Percentiles rank a stretch among this genome's conserved stretches.
These are phyloP conservation scores for Clunio marinus DNA, from an alignment of 2,888 invertebrate genomes.

Conservation along the genomic window DNA sequence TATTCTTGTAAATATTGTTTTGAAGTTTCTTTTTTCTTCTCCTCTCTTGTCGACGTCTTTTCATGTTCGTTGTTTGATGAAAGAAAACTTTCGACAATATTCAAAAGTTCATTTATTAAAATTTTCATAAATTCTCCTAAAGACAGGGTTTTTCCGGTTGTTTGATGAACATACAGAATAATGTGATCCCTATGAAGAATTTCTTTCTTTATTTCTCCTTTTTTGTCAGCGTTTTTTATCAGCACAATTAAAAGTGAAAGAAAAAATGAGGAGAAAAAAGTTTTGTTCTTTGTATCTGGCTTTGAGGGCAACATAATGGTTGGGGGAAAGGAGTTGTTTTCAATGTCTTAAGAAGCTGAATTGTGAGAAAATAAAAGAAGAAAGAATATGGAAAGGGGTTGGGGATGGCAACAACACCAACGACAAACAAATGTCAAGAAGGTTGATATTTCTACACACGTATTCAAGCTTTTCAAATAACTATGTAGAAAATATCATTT, in stretches of 20 bases:
- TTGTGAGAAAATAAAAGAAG: too few species aligned
- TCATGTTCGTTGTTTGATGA: conserved; percentile 11
- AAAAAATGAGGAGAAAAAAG: neutral
- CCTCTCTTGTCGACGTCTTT: neutral
- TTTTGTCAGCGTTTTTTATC: conserved; percentile 5
- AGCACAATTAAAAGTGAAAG: conserved; percentile 11
- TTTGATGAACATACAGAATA: conserved; percentile 11
- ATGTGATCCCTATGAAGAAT: neutral
- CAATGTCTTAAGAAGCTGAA: too few species aligned
- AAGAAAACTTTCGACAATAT: conserved; percentile 12
- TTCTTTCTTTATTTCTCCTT: neutral
- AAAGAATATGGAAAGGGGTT: neutral
- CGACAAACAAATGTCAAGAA: conserved; percentile 20
- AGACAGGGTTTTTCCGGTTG: conserved; percentile 16
- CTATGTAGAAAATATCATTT: neutral
- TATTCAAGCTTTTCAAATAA: neutral
- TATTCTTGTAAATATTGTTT: conserved; percentile 12
- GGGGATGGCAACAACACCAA: too few species aligned
- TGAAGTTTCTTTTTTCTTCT: neutral
- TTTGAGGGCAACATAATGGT: conserved; percentile 23
- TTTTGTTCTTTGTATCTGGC: conserved; percentile 16
- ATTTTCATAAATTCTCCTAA: conserved; percentile 3
- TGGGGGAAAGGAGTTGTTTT: too few species aligned
- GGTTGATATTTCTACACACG: neutral
- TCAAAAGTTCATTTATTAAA: conserved; percentile 20